A percentile compares a stretch with the other conserved stretches of the same genome.
These are phyloP conservation scores for Tenthredo livida DNA, from an alignment of 2,888 invertebrate genomes.

Conservation along the genomic window DNA sequence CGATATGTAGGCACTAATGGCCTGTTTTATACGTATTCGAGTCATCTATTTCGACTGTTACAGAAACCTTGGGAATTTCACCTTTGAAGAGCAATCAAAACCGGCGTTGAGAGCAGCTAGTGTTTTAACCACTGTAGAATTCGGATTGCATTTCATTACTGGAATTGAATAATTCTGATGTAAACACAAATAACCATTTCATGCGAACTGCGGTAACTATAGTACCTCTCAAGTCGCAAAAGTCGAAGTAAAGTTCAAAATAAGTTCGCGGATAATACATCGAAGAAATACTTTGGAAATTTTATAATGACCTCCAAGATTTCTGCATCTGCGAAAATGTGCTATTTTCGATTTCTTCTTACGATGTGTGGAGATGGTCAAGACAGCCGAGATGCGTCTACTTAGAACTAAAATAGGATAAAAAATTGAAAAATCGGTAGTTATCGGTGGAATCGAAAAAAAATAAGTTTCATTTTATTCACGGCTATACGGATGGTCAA, in stretches of 20 bases:
- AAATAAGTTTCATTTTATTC: no score
- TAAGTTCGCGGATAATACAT: not conserved
- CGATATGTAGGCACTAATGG: no score
- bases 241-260: not conserved
- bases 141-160: conserved; percentile 84
- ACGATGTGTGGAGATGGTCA: no score
- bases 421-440: no score
- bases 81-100: conserved; percentile 83
- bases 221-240: not conserved
- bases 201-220: not conserved
- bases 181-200: not conserved
- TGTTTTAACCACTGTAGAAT: conserved; percentile 75
- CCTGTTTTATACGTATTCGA: not conserved
- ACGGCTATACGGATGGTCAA: no score
- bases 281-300: not conserved
- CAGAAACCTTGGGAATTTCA: conserved; percentile 56
- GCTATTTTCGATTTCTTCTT: no score
- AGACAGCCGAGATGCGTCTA: no score
- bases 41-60: not conserved
- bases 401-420: no score
- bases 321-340: no score
- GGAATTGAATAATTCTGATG: conserved; percentile 58
- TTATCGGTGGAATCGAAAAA: no score
- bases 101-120: conserved; percentile 81
- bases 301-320: no score